A percentile compares a stretch with the other conserved stretches of the same genome.
These are phyloP conservation scores for Ruditapes philippinarum DNA, from an alignment of 1,140 invertebrate genomes.

Conservation along the genomic window DNA sequence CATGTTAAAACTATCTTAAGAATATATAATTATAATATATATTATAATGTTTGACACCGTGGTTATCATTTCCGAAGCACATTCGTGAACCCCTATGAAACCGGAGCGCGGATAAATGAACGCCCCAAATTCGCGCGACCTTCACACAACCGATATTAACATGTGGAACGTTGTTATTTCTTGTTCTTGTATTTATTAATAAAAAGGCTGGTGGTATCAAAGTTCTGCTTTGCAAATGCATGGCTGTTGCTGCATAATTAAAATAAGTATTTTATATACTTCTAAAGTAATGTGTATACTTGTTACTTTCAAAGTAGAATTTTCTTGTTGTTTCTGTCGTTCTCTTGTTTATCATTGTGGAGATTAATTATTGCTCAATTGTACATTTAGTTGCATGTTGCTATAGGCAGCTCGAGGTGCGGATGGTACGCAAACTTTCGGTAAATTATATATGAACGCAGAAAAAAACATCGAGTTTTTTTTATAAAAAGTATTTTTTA, in stretches of 20 bases:
- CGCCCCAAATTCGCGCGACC: neutral
- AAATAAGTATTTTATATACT: neutral
- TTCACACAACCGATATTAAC: constrained; percentile 60
- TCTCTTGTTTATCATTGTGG: neutral
- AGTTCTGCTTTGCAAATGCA: constrained; percentile 45
- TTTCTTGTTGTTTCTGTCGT: neutral
- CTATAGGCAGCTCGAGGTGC: constrained; percentile 1
- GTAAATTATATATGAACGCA: neutral
- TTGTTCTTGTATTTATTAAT: neutral
- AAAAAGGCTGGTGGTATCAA: constrained; percentile 62
- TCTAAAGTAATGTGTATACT: neutral
- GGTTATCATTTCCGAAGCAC: constrained; percentile 47
- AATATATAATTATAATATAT: constrained; percentile 15
- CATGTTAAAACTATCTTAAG: no score
- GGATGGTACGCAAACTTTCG: constrained; percentile 32
- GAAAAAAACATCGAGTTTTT: neutral
- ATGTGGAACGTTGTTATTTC: neutral
- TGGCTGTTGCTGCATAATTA: constrained; percentile 18
- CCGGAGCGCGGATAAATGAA: constrained; percentile 30
- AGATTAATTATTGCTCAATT: neutral
- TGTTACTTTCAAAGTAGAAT: neutral
- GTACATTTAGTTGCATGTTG: neutral
- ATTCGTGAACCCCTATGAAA: neutral
- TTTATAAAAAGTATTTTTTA: no score
- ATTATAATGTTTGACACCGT: constrained; percentile 27